A percentile compares a stretch with the other conserved stretches of the same genome.
phyloP scores from a whole-genome alignment of 2,113 vertebrate species.

The Ancistrus triradiatus region DNA sequence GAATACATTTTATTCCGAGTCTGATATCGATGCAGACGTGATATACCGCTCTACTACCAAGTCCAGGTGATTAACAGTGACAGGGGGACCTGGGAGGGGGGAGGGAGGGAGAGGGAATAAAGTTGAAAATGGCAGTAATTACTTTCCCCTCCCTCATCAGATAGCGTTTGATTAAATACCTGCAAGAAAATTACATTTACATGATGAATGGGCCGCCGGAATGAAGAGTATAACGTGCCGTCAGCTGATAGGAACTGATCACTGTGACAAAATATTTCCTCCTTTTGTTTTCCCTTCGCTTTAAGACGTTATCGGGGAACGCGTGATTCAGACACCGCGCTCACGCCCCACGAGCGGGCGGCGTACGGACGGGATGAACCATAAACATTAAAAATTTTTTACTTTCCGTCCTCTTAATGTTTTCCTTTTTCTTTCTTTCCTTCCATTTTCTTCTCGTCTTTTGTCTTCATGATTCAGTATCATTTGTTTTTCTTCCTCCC shows the following conservation, averaged over 20 bases:
- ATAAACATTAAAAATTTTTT: too few relatives aligned
- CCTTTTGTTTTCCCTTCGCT: slow-evolving; percentile 74
- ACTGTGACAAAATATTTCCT: slow-evolving; percentile 72
- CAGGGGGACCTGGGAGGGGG: slow-evolving; percentile 29
- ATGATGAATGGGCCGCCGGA: slow-evolving; percentile 81
- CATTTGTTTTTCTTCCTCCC: too few relatives aligned
- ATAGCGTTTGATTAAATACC: slow-evolving; percentile 92
- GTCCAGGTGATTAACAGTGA: slow-evolving; percentile 55
- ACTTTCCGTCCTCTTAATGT: too few relatives aligned
- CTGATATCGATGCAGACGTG: too few relatives aligned
- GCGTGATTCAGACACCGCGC: too few relatives aligned
- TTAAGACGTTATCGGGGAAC: slow-evolving; percentile 69
- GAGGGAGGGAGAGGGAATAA: slow-evolving; percentile 40
- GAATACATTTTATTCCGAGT: too few relatives aligned
- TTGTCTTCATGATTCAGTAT: too few relatives aligned
- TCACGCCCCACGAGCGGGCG: too few relatives aligned
- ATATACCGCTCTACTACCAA: too few relatives aligned
- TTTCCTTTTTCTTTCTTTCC: too few relatives aligned
- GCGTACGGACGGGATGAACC: too few relatives aligned
- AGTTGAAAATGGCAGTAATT: slow-evolving; percentile 80
- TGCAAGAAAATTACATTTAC: slow-evolving; percentile 86
- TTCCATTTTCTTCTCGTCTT: too few relatives aligned
- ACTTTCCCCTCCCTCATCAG: slow-evolving; percentile 77
- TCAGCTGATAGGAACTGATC: slow-evolving; percentile 79
- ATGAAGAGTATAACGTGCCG: slow-evolving; percentile 81